phyloP scores from a whole-genome alignment of 2,888 invertebrate genomes.

The Clostera curtula region DNA sequence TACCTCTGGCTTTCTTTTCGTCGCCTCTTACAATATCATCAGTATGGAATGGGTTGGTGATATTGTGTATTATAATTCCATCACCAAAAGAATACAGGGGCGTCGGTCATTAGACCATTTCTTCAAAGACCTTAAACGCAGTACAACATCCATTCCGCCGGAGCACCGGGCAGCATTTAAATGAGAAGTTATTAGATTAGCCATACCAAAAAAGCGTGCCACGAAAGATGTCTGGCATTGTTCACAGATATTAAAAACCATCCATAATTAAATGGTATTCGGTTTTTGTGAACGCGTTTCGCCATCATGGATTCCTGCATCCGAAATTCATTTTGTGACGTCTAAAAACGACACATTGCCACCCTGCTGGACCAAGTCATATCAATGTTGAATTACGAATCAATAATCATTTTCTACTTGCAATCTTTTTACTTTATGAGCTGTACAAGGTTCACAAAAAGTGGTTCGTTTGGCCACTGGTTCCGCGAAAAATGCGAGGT shows the following conservation, averaged over 20 bases:
- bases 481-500: conserved; percentile 60
- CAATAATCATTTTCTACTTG: conserved; percentile 46
- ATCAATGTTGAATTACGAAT: conserved; percentile 39
- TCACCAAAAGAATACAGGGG: too few species aligned
- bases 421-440: conserved; percentile 36
- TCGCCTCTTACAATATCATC: too few species aligned
- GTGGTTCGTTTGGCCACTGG: conserved; percentile 41
- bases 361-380: conserved; percentile 48
- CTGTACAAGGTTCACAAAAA: conserved; percentile 60
- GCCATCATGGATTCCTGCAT: conserved; percentile 63
- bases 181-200: conserved; percentile 72
- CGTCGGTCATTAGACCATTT: conserved; percentile 32
- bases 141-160: conserved; percentile 29
- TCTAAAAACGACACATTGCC: conserved; percentile 61
- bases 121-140: conserved; percentile 21
- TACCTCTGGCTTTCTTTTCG: too few species aligned
- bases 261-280: conserved; percentile 73
- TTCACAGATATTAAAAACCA: conserved; percentile 73
- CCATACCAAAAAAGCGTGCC: conserved; percentile 52
- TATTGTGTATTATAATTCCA: too few species aligned
- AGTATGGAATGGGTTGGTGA: too few species aligned
- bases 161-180: conserved; percentile 36
- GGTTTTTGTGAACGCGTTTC: conserved; percentile 56
- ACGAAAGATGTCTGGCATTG: conserved; percentile 65
- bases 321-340: conserved; percentile 31